Evolutionary conservation across 2,888 invertebrate genomes (phyloP), one percentile per base, ranked within the genome.

Genomic region (Biston betularia): DNA sequence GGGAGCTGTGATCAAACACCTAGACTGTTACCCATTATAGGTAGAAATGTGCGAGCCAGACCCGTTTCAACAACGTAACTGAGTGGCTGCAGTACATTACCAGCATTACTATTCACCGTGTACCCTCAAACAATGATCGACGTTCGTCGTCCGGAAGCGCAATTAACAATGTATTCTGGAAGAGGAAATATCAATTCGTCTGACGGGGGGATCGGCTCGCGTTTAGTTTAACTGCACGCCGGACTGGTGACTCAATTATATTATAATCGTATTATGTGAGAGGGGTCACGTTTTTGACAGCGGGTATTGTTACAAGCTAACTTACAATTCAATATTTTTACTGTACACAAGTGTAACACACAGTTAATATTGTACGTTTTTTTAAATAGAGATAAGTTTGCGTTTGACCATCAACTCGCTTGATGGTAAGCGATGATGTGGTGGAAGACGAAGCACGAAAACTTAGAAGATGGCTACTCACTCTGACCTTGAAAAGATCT

Each of bases 121-220:
- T 72, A 66, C 69, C 69, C 67, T 63, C 75, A 76, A 75, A 75
- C 76, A 74, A 77, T 91, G 88, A 92, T 74, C 88, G 90, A 88
- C 90, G 84, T 85, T 89, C 88, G 90, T 84, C 88, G 90, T 85
- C 89, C 90, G 92, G 93, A 93, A 90, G 85, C 82, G 84, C 89
- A 93, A 93, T 93, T 92, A 93, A 89, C 88, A 87, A 88, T 89
- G 87, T 89, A 90, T 89, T 84, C 83, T 86, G 89, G 87, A 91
- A 92, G 89, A 92, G 93, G 93, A 93, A 92, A 92, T 93, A 93
- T 93, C 93, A 93, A 93, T 93, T 93, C 90, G 86, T 83, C 79
- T 79, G 69, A 69, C 80, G 85, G 79, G 88, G 88, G 89, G 89
- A 84, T 86, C 80, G 82, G 74, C 71, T 76, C 82, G 78, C 82